Evolutionary conservation across 2,797 vertebrate species (phyloP).

Genomic region (Bufotes viridis): DNA sequence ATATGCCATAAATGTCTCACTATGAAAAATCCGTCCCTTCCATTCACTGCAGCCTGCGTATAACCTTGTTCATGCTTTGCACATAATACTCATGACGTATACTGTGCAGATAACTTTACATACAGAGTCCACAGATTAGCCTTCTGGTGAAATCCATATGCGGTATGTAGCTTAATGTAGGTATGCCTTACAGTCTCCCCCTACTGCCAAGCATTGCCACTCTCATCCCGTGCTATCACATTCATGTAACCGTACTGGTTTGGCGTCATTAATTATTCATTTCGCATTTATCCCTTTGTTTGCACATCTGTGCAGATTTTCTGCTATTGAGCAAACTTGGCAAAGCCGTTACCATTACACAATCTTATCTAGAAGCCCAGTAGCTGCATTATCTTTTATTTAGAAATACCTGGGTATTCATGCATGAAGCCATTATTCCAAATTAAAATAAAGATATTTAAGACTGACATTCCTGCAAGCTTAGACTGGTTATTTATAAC

Average conservation of each 20-base stretch:
- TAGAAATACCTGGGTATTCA: slow-evolving; percentile 31
- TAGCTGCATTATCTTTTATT: slow-evolving; percentile 7
- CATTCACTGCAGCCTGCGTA: too few relatives aligned
- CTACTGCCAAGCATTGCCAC: not conserved
- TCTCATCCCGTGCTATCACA: slow-evolving; percentile 1
- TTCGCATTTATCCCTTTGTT: slow-evolving; percentile 28
- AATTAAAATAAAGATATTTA: slow-evolving; percentile 39
- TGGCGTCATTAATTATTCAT: slow-evolving; percentile 15
- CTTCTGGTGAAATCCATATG: not conserved
- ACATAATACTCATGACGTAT: not conserved
- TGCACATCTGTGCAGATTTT: slow-evolving; percentile 41
- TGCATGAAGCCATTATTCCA: slow-evolving; percentile 35
- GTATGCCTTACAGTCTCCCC: not conserved
- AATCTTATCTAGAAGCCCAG: slow-evolving; percentile 34
- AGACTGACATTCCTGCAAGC: slow-evolving; percentile 24
- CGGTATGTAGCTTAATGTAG: not conserved
- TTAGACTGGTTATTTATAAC: slow-evolving; percentile 24
- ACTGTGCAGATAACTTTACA: not conserved
- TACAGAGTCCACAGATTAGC: not conserved
- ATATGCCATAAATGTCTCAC: too few relatives aligned
- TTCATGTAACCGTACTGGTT: slow-evolving; percentile 17
- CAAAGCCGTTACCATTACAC: not conserved
- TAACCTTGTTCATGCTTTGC: too few relatives aligned
- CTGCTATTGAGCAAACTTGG: slow-evolving; percentile 26
- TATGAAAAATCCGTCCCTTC: too few relatives aligned